Evolutionary conservation across 2,888 invertebrate genomes (phyloP).

Genomic region (Pterostichus madidus): DNA sequence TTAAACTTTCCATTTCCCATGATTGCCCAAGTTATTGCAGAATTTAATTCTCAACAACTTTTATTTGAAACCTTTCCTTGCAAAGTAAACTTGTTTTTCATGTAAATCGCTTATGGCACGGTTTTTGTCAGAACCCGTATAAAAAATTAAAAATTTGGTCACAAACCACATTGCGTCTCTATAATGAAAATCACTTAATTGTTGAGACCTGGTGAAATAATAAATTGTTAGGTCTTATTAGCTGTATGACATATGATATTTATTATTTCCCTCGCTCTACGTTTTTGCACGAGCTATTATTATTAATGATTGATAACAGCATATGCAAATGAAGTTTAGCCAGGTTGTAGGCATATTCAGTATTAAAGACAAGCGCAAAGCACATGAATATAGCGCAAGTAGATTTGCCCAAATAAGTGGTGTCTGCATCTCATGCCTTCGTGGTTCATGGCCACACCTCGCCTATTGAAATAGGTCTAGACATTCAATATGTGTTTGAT

Average conservation of each 20-base stretch:
- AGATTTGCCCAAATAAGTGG: conserved; percentile 52
- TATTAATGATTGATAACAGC: conserved; percentile 32
- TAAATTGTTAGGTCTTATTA: no score
- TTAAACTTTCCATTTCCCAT: no score
- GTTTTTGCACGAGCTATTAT: not conserved
- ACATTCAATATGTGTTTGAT: conserved; percentile 59
- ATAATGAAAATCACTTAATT: no score
- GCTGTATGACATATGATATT: not conserved
- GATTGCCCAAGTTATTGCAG: no score
- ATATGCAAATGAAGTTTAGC: conserved; percentile 27
- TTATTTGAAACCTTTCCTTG: no score
- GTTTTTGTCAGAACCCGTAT: no score
- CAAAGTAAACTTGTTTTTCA: no score
- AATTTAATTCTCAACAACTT: no score
- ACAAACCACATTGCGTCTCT: no score
- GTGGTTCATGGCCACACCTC: conserved; percentile 10
- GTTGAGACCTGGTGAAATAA: no score
- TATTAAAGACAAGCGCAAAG: not conserved
- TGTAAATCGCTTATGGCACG: no score
- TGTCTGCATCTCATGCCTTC: conserved; percentile 1
- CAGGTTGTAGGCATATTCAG: not conserved
- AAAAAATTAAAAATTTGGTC: no score
- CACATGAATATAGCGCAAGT: conserved; percentile 23
- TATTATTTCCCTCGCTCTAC: not conserved
- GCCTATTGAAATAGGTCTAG: conserved; percentile 58